These are phyloP conservation scores for Podargus strigoides DNA, from an alignment of 2,797 vertebrate species.

Conservation along the genomic window DNA sequence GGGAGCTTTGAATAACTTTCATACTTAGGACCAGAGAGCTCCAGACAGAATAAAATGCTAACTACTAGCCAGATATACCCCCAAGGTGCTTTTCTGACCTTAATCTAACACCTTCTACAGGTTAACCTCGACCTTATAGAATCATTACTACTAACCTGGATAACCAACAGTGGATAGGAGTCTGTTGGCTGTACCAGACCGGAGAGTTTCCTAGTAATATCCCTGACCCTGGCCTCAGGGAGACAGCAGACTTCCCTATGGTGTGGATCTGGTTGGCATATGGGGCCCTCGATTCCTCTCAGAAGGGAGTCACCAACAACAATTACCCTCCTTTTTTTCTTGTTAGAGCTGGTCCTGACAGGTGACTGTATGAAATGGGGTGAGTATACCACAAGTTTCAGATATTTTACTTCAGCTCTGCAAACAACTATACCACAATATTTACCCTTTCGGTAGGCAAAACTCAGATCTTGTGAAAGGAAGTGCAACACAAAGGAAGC, in stretches of 20 bases:
- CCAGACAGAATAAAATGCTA: not conserved
- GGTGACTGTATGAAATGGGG: not conserved
- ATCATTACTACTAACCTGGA: no score
- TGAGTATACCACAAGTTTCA: not conserved
- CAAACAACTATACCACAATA: not conserved
- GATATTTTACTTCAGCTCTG: not conserved
- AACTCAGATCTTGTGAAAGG: not conserved
- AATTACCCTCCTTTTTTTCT: no score
- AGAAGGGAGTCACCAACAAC: no score
- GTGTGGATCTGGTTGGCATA: no score
- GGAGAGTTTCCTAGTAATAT: no score
- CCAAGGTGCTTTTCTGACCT: not conserved
- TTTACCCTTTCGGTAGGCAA: not conserved
- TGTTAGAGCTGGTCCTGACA: no score
- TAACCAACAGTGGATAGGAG: no score
- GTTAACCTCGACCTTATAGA: not conserved
- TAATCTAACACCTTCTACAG: not conserved
- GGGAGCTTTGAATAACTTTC: not conserved
- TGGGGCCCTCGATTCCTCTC: no score
- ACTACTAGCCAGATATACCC: not conserved
- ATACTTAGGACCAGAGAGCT: not conserved
- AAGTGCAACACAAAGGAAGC: fast-evolving
- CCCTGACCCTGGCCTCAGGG: no score
- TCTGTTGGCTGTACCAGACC: no score
- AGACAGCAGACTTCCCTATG: no score